These are phyloP conservation scores for Callosobruchus maculatus DNA, from an alignment of 2,888 invertebrate species.

Conservation along the genomic window DNA sequence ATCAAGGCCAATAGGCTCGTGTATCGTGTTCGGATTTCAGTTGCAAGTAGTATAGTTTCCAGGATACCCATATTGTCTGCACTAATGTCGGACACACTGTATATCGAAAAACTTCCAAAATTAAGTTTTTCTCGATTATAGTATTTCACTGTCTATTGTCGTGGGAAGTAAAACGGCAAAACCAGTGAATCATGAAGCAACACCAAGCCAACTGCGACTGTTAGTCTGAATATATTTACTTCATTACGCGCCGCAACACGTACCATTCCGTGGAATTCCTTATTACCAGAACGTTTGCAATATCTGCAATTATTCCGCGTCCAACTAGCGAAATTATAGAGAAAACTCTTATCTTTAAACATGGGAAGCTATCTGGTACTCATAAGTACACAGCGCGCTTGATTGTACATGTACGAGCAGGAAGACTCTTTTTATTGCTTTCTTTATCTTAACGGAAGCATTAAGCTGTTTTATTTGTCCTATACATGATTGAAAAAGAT, in stretches of 20 bases:
- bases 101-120: too few relatives aligned
- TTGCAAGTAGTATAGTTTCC: too few relatives aligned
- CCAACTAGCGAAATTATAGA: background rate
- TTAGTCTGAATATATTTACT: background rate
- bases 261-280: background rate
- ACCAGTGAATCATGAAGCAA: background rate
- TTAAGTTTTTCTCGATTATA: too few relatives aligned
- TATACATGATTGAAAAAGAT: too few relatives aligned
- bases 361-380: background rate
- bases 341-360: background rate
- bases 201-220: background rate
- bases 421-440: background rate
- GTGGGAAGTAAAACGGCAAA: background rate
- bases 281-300: background rate
- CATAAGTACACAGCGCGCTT: background rate
- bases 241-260: background rate
- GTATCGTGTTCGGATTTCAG: too few relatives aligned
- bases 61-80: too few relatives aligned
- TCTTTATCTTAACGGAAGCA: too few relatives aligned
- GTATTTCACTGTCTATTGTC: too few relatives aligned
- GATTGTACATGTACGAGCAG: background rate
- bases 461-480: too few relatives aligned
- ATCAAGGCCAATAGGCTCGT: too few relatives aligned
- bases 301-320: background rate
- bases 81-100: too few relatives aligned